These are phyloP conservation scores for Brachionichthys hirsutus DNA, from an alignment of 2,113 vertebrate species.

Conservation along the genomic window DNA sequence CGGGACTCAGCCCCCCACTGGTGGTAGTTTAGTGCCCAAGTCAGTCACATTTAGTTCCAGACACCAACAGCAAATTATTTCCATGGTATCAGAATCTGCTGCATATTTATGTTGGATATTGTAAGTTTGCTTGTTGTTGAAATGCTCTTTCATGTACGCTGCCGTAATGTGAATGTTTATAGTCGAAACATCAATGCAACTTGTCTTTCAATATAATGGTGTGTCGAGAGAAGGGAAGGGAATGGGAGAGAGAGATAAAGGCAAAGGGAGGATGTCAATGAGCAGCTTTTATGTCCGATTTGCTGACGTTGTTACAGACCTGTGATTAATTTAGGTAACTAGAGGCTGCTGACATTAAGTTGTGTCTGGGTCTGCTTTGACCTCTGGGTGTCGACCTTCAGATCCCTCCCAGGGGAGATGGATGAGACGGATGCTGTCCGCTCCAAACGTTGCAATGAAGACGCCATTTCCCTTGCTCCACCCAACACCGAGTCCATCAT, in stretches of 20 bases:
- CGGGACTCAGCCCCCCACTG: no score
- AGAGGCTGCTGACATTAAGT: not conserved
- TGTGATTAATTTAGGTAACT: not conserved
- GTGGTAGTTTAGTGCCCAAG: no score
- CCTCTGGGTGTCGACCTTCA: conserved; percentile 66
- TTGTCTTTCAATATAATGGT: no score
- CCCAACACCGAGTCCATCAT: conserved; percentile 84
- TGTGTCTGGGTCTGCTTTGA: conserved; percentile 14
- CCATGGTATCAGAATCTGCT: no score
- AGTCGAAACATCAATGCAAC: conserved; percentile 25
- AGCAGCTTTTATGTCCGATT: not conserved
- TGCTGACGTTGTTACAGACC: not conserved
- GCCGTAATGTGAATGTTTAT: conserved; percentile 40
- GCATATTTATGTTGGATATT: no score
- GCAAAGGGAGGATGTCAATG: conserved; percentile 1
- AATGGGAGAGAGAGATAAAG: not conserved
- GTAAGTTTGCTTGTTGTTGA: not conserved
- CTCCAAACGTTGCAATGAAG: conserved; percentile 82
- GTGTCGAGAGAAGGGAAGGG: no score
- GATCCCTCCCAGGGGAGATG: conserved; percentile 88
- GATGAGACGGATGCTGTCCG: conserved; percentile 87
- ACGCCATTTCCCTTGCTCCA: conserved; percentile 81
- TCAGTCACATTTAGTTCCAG: no score
- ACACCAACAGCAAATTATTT: no score
- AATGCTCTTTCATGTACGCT: not conserved